A percentile compares a stretch with the other conserved stretches of the same genome.
Conservation (phyloP, 2,113 vertebrate genomes). For the Pelvicachromis taeniatus region DNA sequence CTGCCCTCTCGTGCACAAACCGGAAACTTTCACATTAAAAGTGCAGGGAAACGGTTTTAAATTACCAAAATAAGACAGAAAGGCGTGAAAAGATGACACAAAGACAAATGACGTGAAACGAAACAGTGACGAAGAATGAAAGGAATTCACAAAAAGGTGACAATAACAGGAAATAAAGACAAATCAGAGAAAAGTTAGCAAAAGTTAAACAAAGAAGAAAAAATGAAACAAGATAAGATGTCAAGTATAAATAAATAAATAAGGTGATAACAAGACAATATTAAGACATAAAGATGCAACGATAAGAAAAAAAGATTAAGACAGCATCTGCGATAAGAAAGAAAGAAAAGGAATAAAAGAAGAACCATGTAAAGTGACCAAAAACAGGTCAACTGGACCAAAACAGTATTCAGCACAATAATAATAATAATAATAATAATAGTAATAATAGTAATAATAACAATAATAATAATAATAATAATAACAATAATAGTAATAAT, state of each 20-base stretch:
- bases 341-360: background rate
- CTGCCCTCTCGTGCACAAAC: fast-evolving
- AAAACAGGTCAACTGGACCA: background rate
- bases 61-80: background rate
- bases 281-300: background rate
- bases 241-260: background rate
- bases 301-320: background rate
- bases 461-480: too few species aligned
- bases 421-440: background rate
- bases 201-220: background rate
- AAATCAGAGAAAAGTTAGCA: background rate
- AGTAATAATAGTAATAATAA: too few species aligned
- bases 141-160: background rate
- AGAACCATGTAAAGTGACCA: background rate
- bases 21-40: background rate
- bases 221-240: background rate
- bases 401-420: background rate
- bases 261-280: background rate
- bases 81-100: background rate
- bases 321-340: background rate
- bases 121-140: background rate
- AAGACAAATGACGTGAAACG: background rate
- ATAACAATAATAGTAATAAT: too few species aligned
- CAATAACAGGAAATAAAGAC: background rate
- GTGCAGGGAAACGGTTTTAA: background rate